Evolutionary conservation across 2,888 invertebrate genomes (phyloP).

Genomic region (Chelonus formosanus): DNA sequence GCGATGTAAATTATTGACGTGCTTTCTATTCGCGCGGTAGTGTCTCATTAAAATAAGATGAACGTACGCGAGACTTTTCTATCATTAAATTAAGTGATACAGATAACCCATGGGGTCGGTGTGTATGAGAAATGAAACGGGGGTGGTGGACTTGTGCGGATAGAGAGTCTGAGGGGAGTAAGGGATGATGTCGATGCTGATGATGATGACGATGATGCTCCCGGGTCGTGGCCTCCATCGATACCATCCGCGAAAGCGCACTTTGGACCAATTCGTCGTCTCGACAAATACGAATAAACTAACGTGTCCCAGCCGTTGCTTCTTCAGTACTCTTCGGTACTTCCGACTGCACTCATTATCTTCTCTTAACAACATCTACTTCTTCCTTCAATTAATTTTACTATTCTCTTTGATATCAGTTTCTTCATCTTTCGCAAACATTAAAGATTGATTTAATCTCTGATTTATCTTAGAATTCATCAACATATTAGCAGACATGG

Average conservation of each 20-base stretch:
- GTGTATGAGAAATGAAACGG: slow-evolving; percentile 5
- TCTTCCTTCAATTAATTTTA: slow-evolving; percentile 19
- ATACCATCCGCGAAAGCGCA: slow-evolving; percentile 54
- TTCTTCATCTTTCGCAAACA: no score
- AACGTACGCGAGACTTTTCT: slow-evolving; percentile 29
- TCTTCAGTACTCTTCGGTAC: slow-evolving; percentile 59
- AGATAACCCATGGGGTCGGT: slow-evolving; percentile 46
- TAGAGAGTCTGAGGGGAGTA: slow-evolving; percentile 1
- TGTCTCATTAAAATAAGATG: not conserved
- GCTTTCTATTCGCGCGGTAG: not conserved
- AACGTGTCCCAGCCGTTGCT: slow-evolving; percentile 49
- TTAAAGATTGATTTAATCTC: no score
- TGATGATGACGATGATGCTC: slow-evolving; percentile 34
- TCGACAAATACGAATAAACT: slow-evolving; percentile 58
- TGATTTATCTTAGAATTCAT: no score
- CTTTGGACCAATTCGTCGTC: slow-evolving; percentile 59
- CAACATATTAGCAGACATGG: slow-evolving; percentile 35
- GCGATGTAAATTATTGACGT: not conserved
- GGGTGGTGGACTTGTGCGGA: slow-evolving; percentile 12
- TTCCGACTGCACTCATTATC: slow-evolving; percentile 47
- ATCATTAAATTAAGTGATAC: slow-evolving; percentile 51
- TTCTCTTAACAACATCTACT: slow-evolving; percentile 8
- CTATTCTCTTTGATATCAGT: no score
- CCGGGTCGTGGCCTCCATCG: slow-evolving; percentile 56
- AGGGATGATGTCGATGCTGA: slow-evolving; percentile 1